Evolutionary conservation across 2,888 invertebrate genomes (phyloP).

Genomic region (Antheraea assamensis): DNA sequence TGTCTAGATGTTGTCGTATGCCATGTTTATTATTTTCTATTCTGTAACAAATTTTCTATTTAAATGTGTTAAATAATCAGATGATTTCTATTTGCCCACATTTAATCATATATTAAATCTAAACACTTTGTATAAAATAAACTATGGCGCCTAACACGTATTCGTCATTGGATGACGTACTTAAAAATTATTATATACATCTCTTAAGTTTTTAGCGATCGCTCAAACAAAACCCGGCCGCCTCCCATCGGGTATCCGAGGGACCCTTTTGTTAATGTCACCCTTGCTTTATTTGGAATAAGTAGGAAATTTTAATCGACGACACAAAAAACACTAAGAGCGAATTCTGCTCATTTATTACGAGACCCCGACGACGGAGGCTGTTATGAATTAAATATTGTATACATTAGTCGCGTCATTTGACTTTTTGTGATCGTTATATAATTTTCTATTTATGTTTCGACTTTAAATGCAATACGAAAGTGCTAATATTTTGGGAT

Average conservation of each 20-base stretch:
- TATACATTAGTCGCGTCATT: slow-evolving; percentile 31
- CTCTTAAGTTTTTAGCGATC: slow-evolving; percentile 46
- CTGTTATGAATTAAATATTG: slow-evolving; percentile 32
- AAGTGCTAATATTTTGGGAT: too few relatives aligned
- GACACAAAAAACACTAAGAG: slow-evolving; percentile 42
- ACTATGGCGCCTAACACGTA: background rate
- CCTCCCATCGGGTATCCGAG: slow-evolving; percentile 50
- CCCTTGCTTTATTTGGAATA: slow-evolving; percentile 56
- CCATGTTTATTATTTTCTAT: too few relatives aligned
- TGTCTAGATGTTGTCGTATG: background rate
- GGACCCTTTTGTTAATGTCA: slow-evolving; percentile 50
- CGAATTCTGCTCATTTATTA: slow-evolving; percentile 21
- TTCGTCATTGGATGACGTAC: slow-evolving; percentile 26
- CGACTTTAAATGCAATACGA: background rate
- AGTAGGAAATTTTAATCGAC: slow-evolving; percentile 51
- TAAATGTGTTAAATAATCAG: too few relatives aligned
- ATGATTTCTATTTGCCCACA: background rate
- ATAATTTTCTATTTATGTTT: background rate
- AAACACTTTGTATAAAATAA: background rate
- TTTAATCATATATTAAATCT: background rate
- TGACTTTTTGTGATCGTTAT: slow-evolving; percentile 22
- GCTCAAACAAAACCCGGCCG: slow-evolving; percentile 43
- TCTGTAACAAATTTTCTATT: too few relatives aligned
- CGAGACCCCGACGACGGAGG: slow-evolving; percentile 34
- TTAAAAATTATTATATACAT: slow-evolving; percentile 43